Evolutionary conservation across 2,113 vertebrate genomes (phyloP), one percentile per base, ranked within the genome.

Genomic region (Aphelocoma coerulescens): DNA sequence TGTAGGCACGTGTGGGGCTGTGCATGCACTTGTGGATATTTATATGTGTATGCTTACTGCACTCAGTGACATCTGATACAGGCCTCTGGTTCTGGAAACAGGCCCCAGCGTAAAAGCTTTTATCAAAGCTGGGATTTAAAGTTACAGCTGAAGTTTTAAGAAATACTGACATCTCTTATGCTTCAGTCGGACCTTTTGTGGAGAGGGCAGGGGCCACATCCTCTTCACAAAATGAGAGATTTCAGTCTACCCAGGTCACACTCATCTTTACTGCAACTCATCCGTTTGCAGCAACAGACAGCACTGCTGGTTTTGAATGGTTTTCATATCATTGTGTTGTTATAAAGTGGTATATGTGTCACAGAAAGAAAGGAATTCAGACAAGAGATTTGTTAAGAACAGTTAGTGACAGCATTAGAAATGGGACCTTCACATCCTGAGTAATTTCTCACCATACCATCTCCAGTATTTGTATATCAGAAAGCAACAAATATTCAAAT

Each of bases 1-100:
- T 0, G 0, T 35, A 24, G 3, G 16, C 0, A 0, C 1, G 1
- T 9, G 11, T 13, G 37, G 13, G 14, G 18, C 14, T 35, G 7
- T 32, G 39, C 1, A 0, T 2, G 2, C 5, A 10, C 55, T 32
- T 69, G 15, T 46, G 10, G 12, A 16, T 32, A 4, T 37, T 16
- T 23, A 13, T 27, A 52, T 24, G 11, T 32, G 12, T 12, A 15
- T 6, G 20, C 51, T 77, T 37, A 10, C 8, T 43, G 48, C 0
- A 0, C 32, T 67, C n/a, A 44, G 7, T 10, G 72, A 44, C 10
- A 58, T 28, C 27, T 4, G 0, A 15, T n/a, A 44, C 11, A 55
- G 11, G 12, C 30, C 13, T 61, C 65, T 73, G 16, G 11, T 10
- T 65, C 17, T 55, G 32, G 12, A 66, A 85, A 61, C 2, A 69